A percentile compares a stretch with the other conserved stretches of the same genome.
phyloP scores from a whole-genome alignment of 2,888 invertebrate genomes.

The Drosophila meridionalis region DNA sequence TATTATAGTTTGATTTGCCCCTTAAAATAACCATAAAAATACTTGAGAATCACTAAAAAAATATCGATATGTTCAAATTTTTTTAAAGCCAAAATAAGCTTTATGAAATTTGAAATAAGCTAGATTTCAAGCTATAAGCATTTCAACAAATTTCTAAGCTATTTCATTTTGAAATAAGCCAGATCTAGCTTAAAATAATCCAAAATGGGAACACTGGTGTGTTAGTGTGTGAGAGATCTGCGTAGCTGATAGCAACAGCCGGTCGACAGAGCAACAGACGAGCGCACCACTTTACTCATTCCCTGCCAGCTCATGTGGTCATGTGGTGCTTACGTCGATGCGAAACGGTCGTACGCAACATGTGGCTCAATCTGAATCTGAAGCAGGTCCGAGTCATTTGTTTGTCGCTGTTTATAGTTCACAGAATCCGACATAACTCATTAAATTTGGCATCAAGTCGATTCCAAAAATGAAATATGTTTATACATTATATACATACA shows the following conservation, averaged over 20 bases:
- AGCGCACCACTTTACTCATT: constrained; percentile 23
- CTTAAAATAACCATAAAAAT: too few species aligned
- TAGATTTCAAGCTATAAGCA: too few species aligned
- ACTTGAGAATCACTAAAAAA: too few species aligned
- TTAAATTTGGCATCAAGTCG: constrained; percentile 17
- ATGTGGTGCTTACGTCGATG: constrained; percentile 17
- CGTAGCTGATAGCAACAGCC: constrained; percentile 44
- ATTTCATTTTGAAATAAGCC: too few species aligned
- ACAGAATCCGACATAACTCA: constrained; percentile 27
- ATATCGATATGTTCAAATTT: too few species aligned
- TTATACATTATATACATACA: background rate
- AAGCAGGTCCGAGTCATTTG: constrained; percentile 19
- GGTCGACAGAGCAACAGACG: constrained; percentile 9
- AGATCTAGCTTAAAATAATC: too few species aligned
- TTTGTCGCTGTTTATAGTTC: constrained; percentile 18
- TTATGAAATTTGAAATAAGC: too few species aligned
- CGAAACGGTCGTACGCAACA: constrained; percentile 37
- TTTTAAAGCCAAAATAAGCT: too few species aligned
- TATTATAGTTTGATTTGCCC: too few species aligned
- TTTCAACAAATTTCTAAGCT: too few species aligned
- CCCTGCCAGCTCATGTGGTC: background rate
- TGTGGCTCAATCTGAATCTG: constrained; percentile 40
- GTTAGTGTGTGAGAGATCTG: constrained; percentile 35
- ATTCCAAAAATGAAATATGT: background rate
- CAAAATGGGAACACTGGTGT: too few species aligned